Percentiles rank a stretch among this genome's conserved stretches.
These are phyloP conservation scores for Drosophila conformis DNA, from an alignment of 2,888 invertebrate genomes.

Conservation along the genomic window DNA sequence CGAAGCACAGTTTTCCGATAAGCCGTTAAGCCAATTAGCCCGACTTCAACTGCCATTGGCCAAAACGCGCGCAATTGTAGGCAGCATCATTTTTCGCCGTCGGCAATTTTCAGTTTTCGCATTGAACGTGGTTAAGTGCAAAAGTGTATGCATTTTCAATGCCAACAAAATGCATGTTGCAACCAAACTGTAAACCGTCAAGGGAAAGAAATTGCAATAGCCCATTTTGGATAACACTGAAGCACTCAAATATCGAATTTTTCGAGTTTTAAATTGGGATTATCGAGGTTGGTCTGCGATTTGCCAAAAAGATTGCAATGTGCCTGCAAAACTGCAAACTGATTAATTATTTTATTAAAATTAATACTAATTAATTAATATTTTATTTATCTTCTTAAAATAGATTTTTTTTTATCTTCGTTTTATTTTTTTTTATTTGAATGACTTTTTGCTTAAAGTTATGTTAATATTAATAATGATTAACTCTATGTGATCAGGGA, in stretches of 20 bases:
- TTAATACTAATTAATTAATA: not conserved
- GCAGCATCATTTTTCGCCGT: constrained; percentile 54
- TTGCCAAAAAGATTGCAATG: not conserved
- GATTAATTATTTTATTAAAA: not conserved
- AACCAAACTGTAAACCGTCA: not conserved
- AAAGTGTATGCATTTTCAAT: not conserved
- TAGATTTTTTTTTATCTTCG: not conserved
- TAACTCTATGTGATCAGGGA: not conserved
- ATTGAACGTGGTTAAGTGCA: constrained; percentile 11
- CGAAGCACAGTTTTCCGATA: constrained; percentile 19
- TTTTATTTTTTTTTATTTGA: no score
- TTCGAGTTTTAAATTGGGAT: not conserved
- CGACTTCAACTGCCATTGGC: constrained; percentile 17
- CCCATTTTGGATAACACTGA: constrained; percentile 10
- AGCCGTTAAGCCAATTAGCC: constrained; percentile 3
- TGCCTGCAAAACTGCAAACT: not conserved
- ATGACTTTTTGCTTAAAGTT: not conserved
- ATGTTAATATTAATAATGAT: not conserved
- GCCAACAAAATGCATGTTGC: not conserved
- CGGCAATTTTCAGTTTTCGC: constrained; percentile 38
- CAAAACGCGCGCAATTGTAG: constrained; percentile 55
- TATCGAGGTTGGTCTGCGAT: constrained; percentile 16
- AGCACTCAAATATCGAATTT: not conserved
- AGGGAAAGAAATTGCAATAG: not conserved
- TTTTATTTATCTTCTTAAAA: not conserved